phyloP scores from a whole-genome alignment of 2,888 invertebrate genomes.

The Xestia c-nigrum region DNA sequence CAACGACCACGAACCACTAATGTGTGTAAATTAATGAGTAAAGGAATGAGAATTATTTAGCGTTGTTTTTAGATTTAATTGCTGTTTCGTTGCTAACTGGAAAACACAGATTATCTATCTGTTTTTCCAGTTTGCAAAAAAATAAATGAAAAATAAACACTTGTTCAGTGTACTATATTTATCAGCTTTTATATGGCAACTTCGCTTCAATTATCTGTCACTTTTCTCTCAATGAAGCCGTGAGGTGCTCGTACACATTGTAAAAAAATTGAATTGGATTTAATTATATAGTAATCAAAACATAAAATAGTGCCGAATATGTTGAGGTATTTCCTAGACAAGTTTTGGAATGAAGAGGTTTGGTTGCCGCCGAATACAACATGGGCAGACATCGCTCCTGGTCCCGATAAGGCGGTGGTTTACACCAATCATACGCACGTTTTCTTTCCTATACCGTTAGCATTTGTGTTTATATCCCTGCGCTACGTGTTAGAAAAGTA shows the following conservation, averaged over 20 bases:
- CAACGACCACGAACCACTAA: too few relatives aligned
- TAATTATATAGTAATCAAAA: conserved; percentile 51
- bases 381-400: conserved; percentile 96
- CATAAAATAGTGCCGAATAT: conserved; percentile 72
- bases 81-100: neutral
- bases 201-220: conserved; percentile 55
- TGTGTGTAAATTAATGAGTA: too few relatives aligned
- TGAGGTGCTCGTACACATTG: conserved; percentile 60
- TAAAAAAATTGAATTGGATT: conserved; percentile 56
- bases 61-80: neutral
- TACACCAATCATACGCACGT: conserved; percentile 96
- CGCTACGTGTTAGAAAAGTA: conserved; percentile 97
- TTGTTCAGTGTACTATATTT: neutral
- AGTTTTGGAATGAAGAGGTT: conserved; percentile 95
- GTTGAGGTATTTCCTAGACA: conserved; percentile 85
- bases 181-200: conserved; percentile 47
- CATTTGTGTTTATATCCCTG: conserved; percentile 94
- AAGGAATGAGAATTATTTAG: too few relatives aligned
- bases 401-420: conserved; percentile 92
- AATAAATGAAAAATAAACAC: neutral
- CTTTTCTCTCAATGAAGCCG: conserved; percentile 67
- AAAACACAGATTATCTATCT: too few relatives aligned
- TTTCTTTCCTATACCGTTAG: conserved; percentile 95
- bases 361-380: conserved; percentile 98
- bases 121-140: neutral